phyloP scores from a whole-genome alignment of 2,113 vertebrate species.

The Tor tambroides region DNA sequence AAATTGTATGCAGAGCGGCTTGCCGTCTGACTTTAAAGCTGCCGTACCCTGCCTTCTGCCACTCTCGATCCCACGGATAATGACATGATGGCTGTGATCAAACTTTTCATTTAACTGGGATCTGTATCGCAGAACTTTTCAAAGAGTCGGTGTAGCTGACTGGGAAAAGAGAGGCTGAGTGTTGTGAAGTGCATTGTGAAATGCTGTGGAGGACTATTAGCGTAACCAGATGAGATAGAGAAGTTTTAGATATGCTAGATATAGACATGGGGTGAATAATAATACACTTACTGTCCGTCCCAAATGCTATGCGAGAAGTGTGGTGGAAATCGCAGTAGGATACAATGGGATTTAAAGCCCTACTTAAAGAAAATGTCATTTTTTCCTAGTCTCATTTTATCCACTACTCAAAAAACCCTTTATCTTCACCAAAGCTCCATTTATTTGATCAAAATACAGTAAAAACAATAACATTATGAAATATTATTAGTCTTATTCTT shows the following conservation, averaged over 20 bases:
- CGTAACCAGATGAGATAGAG: neutral
- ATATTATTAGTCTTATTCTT: neutral
- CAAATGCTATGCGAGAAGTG: neutral
- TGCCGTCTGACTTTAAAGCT: conserved; percentile 37
- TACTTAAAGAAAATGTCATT: neutral
- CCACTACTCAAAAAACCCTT: neutral
- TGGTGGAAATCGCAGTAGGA: neutral
- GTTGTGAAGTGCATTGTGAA: conserved; percentile 12
- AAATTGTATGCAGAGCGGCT: conserved; percentile 28
- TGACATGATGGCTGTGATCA: conserved; percentile 36
- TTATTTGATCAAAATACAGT: neutral
- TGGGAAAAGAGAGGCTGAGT: neutral
- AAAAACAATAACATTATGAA: neutral
- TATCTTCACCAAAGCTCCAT: neutral
- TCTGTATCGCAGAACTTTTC: conserved; percentile 27
- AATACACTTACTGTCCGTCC: neutral
- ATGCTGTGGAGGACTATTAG: neutral
- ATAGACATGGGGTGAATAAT: neutral
- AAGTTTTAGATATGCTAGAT: conserved; percentile 11
- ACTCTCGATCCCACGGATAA: conserved; percentile 26
- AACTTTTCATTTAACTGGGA: conserved; percentile 44
- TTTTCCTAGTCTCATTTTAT: neutral
- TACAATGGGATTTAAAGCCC: neutral
- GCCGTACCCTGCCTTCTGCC: conserved; percentile 2
- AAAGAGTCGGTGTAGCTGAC: neutral